Evolutionary conservation across 2,888 invertebrate species (phyloP).

Genomic region (Monopis laevigella): DNA sequence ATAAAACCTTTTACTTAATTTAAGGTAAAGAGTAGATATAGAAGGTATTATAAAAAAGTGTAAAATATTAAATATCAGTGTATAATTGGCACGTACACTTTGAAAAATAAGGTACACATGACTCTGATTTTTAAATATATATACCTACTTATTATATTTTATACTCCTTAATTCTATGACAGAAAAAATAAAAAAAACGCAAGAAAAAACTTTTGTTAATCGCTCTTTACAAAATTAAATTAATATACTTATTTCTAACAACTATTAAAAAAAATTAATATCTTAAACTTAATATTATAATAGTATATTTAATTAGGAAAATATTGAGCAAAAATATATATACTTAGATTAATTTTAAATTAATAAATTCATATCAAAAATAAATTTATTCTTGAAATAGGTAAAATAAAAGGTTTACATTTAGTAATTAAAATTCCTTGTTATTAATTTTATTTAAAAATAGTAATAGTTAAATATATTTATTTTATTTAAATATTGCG

Average conservation of each 20-base stretch:
- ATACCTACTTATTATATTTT: background rate
- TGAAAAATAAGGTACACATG: slow-evolving; percentile 8
- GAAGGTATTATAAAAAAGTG: no score
- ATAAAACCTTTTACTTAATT: no score
- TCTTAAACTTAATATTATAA: background rate
- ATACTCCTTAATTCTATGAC: background rate
- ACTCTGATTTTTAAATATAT: slow-evolving; percentile 6
- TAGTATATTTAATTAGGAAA: background rate
- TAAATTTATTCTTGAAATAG: background rate
- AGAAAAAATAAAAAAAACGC: background rate
- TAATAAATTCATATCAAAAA: background rate
- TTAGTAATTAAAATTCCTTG: background rate
- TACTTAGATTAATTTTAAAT: background rate
- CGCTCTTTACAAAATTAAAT: background rate
- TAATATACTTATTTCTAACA: background rate
- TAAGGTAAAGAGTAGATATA: no score
- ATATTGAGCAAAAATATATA: background rate
- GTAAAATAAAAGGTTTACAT: background rate
- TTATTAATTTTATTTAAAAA: background rate
- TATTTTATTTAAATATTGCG: no score
- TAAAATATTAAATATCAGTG: no score
- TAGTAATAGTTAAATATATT: no score
- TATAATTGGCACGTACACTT: background rate
- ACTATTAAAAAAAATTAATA: background rate
- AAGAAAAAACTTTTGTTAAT: background rate